Percentiles rank a stretch among this genome's conserved stretches.
phyloP scores from a whole-genome alignment of 2,797 vertebrate species.

The Nyctibius grandis region DNA sequence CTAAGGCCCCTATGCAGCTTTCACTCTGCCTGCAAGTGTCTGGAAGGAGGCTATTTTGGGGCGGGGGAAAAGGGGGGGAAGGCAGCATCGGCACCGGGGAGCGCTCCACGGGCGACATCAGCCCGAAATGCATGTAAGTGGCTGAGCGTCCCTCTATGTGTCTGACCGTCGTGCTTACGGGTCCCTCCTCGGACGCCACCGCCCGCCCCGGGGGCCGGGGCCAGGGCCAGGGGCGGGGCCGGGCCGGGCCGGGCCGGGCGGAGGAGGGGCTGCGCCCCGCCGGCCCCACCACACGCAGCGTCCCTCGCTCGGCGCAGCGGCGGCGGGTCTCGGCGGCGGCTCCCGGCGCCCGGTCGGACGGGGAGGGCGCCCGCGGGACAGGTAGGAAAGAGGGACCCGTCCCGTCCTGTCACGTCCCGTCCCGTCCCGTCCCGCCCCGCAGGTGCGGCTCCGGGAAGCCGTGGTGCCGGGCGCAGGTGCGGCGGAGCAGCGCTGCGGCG shows the following conservation, averaged over 20 bases:
- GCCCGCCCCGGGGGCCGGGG: not conserved
- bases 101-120: no score
- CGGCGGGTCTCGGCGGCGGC: not conserved
- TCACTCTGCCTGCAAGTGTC: no score
- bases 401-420: not conserved
- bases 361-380: not conserved
- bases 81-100: not conserved
- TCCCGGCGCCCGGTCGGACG: not conserved
- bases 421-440: no score
- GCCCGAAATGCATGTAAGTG: no score
- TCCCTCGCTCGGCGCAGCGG: not conserved
- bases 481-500: not conserved
- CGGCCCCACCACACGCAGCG: not conserved
- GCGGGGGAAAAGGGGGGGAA: no score
- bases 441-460: not conserved
- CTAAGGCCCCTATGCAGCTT: no score
- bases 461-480: not conserved
- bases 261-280: not conserved
- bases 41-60: no score
- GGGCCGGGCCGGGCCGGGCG: not conserved
- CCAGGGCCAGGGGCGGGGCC: not conserved
- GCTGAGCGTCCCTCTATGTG: no score
- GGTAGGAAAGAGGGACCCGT: not conserved
- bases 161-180: no score
- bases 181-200: no score